Percentiles rank a stretch among this genome's conserved stretches.
These are phyloP conservation scores for Argyrosomus japonicus DNA, from an alignment of 2,113 vertebrate genomes.

Conservation along the genomic window DNA sequence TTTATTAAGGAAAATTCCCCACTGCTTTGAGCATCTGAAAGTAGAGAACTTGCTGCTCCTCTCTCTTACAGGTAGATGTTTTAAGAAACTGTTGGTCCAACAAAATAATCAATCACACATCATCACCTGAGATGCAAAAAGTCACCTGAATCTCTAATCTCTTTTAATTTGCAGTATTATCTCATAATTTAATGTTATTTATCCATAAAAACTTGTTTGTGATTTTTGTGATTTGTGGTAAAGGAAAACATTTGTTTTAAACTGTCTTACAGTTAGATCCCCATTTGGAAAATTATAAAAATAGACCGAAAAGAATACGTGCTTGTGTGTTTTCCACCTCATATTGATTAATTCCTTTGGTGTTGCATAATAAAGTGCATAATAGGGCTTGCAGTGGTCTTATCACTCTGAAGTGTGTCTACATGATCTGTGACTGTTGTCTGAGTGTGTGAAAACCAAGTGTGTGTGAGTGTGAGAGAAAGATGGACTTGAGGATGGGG, in stretches of 20 bases:
- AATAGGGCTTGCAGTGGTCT: constrained; percentile 23
- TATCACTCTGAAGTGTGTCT: constrained; percentile 43
- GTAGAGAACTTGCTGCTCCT: neutral
- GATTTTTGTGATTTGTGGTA: neutral
- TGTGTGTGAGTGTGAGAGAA: constrained; percentile 34
- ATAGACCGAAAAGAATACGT: neutral
- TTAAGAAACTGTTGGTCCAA: neutral
- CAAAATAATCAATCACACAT: neutral
- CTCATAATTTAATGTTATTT: neutral
- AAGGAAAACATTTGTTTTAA: neutral
- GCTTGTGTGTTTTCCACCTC: neutral
- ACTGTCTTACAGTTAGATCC: neutral
- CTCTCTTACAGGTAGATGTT: neutral
- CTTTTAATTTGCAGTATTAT: neutral
- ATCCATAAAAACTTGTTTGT: neutral
- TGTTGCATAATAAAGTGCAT: constrained; percentile 33
- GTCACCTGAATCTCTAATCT: neutral
- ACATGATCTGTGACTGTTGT: constrained; percentile 43
- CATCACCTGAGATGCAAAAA: neutral
- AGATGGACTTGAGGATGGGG: constrained; percentile 63
- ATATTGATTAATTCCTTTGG: constrained; percentile 10
- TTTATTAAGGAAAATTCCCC: neutral
- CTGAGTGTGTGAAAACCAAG: constrained; percentile 33
- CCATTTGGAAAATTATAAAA: neutral
- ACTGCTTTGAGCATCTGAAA: neutral